Base-by-base conservation (phyloP, 2,797 vertebrate species). In the Sebastes miniatus region DNA sequence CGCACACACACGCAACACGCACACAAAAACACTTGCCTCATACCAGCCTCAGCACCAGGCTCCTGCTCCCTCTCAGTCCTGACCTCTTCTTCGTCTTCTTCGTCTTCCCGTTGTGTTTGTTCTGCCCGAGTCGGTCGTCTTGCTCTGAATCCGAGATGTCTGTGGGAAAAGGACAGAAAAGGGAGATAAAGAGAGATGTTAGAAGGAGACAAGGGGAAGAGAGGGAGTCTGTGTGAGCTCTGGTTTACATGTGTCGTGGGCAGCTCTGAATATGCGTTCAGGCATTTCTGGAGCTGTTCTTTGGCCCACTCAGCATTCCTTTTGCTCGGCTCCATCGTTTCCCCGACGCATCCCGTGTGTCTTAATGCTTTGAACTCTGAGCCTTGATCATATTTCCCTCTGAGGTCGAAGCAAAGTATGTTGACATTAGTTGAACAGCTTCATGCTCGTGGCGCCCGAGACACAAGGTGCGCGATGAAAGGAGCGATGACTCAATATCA, bases 241-340 rank as follows among this genome's bases (percentile, higher is more conserved):
- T 81, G 86, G 84, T 86, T 88, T 91, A 86, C 85, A 84, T 81
- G 81, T 83, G 85, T 63, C 59, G 95, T 96, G 95, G 95, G 95
- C 83, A 94, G 95, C 77, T 81, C 77, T 93, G 91, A 96, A 95
- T 95, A 95, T 95, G 92, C 91, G 71, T 88, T 86, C 84, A 91
- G 86, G 89, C 87, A 94, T 95, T 95, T 95, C 83, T 91, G 85
- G 83, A 89, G 88, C 77, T 68, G 83, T 52, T 93, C 81, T 77
- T 74, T 87, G 80, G 88, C 95, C 96, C 94, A 96, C 95, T 93
- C 92, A 50, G 87, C 91, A 95, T 96, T 96, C 95, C 91, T 92
- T 70, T 85, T 32, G 36, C 56, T 86, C 83, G 72, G 70, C 63
- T 75, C 32, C 58, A 84, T 61, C 83, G n/a, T 34, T 36, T 80